A percentile compares a stretch with the other conserved stretches of the same genome.
Conservation (phyloP, 2,888 invertebrate species). For the Dryadula phaetusa region DNA sequence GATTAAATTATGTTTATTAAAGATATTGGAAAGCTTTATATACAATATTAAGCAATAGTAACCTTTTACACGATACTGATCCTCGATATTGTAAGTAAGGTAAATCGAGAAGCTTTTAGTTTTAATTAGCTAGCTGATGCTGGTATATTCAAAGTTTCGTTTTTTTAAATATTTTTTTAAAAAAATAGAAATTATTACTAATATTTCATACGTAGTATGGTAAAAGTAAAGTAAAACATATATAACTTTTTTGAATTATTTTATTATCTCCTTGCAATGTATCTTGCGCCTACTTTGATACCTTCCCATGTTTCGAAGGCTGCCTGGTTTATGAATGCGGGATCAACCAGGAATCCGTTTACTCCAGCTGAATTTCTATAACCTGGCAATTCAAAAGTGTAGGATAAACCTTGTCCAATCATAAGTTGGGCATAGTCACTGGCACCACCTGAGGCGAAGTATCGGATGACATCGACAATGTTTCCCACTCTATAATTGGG, state of each 20-base stretch:
- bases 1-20: too few species aligned
- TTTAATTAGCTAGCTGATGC: too few species aligned
- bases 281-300: conserved; percentile 79
- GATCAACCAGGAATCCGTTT: conserved; percentile 46
- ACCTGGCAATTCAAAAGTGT: conserved; percentile 84
- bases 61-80: too few species aligned
- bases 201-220: neutral
- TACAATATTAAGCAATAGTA: too few species aligned
- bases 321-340: conserved; percentile 81
- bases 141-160: too few species aligned
- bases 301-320: conserved; percentile 86
- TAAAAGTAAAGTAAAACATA: neutral
- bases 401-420: conserved; percentile 32
- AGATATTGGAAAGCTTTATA: too few species aligned
- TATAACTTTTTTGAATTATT: neutral
- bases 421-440: conserved; percentile 78
- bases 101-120: too few species aligned
- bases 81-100: too few species aligned
- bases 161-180: too few species aligned
- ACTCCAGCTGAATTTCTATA: conserved; percentile 25
- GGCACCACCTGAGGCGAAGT: conserved; percentile 85
- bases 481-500: conserved; percentile 80
- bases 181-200: too few species aligned
- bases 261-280: conserved; percentile 50
- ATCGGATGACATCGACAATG: conserved; percentile 73